Conservation (phyloP, 2,113 vertebrate genomes). For the Silurus glanis region DNA sequence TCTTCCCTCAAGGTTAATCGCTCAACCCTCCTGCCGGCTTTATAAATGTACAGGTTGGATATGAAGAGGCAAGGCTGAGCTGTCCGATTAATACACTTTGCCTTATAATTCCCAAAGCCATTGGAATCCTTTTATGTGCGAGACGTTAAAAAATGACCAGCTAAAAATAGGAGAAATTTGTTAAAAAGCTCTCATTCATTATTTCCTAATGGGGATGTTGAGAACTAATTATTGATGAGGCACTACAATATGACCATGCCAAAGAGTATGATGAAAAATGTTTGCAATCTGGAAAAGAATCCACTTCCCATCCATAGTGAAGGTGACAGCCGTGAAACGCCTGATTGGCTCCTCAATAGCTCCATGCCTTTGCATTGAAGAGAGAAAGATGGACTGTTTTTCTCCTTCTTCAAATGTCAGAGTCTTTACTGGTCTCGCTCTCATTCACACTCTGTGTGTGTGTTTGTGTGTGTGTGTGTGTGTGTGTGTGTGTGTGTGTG, state of each 20-base stretch:
- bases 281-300: slow-evolving; percentile 2
- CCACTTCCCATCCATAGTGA: slow-evolving; percentile 17
- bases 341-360: slow-evolving; percentile 39
- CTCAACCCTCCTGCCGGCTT: not conserved
- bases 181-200: slow-evolving; percentile 26
- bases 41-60: not conserved
- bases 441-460: slow-evolving; percentile 1
- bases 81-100: slow-evolving; percentile 24
- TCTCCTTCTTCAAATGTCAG: slow-evolving; percentile 33
- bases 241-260: not conserved
- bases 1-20: slow-evolving; percentile 15
- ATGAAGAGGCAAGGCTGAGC: not conserved
- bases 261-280: slow-evolving; percentile 13
- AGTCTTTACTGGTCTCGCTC: slow-evolving; percentile 1
- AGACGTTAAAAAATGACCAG: slow-evolving; percentile 18
- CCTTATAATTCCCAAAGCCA: slow-evolving; percentile 14
- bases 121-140: slow-evolving; percentile 21
- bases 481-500: slow-evolving; percentile 7
- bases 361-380: slow-evolving; percentile 16
- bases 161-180: slow-evolving; percentile 37
- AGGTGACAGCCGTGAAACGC: slow-evolving; percentile 32
- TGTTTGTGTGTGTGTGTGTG: not conserved
- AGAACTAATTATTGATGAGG: slow-evolving; percentile 23
- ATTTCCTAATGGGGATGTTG: slow-evolving; percentile 28
- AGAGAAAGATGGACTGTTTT: slow-evolving; percentile 28